phyloP scores from a whole-genome alignment of 2,797 vertebrate species.

The Sebastes reedi region DNA sequence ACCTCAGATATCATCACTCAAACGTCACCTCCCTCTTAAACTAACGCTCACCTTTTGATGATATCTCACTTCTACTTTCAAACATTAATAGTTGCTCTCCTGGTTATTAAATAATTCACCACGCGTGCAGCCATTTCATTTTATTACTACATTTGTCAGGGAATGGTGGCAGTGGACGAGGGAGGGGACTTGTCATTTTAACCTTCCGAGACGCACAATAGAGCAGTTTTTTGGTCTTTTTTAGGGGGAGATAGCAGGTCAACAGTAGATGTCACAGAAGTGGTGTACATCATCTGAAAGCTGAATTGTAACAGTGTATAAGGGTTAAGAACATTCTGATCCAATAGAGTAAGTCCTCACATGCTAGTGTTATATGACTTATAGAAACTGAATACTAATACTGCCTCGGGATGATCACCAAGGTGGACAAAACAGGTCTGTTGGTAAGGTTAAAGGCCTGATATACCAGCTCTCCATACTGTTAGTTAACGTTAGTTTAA shows the following conservation, averaged over 20 bases:
- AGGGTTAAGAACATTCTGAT: no score
- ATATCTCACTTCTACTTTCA: slow-evolving; percentile 40
- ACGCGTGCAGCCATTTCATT: slow-evolving; percentile 24
- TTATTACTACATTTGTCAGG: slow-evolving; percentile 47
- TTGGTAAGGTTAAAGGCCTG: background rate
- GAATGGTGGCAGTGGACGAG: background rate
- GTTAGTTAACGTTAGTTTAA: no score
- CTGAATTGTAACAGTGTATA: no score
- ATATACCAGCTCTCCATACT: background rate
- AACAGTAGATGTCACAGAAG: no score
- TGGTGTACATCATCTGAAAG: no score
- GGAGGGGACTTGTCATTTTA: slow-evolving; percentile 7
- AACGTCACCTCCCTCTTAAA: slow-evolving; percentile 53
- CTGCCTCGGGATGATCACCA: background rate
- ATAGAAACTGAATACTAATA: background rate
- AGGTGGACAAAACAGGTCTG: background rate
- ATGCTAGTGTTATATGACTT: background rate
- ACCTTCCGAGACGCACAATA: no score
- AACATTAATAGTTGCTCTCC: slow-evolving; percentile 49
- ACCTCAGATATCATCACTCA: slow-evolving; percentile 53
- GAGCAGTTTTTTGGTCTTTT: no score
- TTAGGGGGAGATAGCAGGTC: no score
- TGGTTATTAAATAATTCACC: slow-evolving; percentile 54
- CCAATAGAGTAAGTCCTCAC: background rate
- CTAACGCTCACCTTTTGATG: slow-evolving; percentile 42